Evolutionary conservation across 2,888 invertebrate species (phyloP).

Genomic region (Perithous albicinctus): DNA sequence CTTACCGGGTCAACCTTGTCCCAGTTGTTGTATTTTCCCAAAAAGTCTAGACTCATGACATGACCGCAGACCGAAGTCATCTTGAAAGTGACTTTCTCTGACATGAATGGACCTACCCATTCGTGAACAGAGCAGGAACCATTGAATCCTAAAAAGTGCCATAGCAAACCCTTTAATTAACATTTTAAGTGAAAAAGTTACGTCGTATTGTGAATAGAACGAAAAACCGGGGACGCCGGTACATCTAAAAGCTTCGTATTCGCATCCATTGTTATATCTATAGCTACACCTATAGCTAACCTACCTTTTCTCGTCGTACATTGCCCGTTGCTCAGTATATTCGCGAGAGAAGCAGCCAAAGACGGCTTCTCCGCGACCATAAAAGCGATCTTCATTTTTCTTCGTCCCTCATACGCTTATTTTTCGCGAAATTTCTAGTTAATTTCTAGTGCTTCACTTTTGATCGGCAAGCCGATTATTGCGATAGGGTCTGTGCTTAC

Average conservation of each 20-base stretch:
- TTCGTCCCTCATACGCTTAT: neutral
- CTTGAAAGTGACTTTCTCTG: constrained; percentile 91
- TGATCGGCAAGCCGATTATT: neutral
- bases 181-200: neutral
- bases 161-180: neutral
- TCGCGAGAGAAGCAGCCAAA: constrained; percentile 96
- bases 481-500: neutral
- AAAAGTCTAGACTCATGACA: constrained; percentile 98
- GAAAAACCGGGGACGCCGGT: neutral
- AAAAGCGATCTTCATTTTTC: constrained; percentile 92
- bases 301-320: constrained; percentile 91
- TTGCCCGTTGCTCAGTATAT: constrained; percentile 95
- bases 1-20: constrained; percentile 97
- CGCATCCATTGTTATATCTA: neutral
- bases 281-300: constrained; percentile 65
- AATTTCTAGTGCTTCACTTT: too few relatives aligned
- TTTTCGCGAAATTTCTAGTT: neutral
- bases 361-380: constrained; percentile 99
- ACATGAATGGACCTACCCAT: constrained; percentile 94
- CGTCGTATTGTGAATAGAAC: neutral
- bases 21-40: constrained; percentile 98
- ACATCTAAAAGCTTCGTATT: neutral
- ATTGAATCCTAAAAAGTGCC: constrained; percentile 89
- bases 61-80: constrained; percentile 99
- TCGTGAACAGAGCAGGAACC: constrained; percentile 97